Evolutionary conservation across 2,797 vertebrate genomes (phyloP).

Genomic region (Tragopan temminckii): DNA sequence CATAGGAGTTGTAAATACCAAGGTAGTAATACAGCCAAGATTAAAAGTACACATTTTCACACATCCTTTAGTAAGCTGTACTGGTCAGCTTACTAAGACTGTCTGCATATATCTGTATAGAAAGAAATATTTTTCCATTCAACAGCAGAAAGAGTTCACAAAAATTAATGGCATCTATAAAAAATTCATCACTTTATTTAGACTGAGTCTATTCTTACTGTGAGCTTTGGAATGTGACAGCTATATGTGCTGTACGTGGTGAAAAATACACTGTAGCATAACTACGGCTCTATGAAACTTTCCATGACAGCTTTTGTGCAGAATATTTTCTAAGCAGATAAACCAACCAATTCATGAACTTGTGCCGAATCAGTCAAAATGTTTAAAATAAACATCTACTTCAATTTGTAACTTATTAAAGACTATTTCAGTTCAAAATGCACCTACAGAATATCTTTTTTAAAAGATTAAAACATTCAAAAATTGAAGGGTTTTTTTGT

Average conservation of each 20-base stretch:
- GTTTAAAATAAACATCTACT: background rate
- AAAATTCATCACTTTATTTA: constrained; percentile 56
- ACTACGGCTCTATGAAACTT: background rate
- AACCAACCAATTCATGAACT: background rate
- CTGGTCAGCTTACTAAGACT: constrained; percentile 27
- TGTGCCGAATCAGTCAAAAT: background rate
- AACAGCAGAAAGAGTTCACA: constrained; percentile 51
- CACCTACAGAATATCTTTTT: background rate
- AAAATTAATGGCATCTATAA: constrained; percentile 67
- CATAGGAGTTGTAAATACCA: constrained; percentile 26
- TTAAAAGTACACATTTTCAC: constrained; percentile 24
- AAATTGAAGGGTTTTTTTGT: background rate
- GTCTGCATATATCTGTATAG: background rate
- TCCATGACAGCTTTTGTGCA: background rate
- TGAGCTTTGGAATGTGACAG: constrained; percentile 41
- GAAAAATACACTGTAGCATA: background rate
- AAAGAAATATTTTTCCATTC: constrained; percentile 46
- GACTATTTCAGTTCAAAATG: background rate
- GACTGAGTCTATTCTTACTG: constrained; percentile 6
- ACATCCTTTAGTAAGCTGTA: background rate
- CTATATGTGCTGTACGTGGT: background rate
- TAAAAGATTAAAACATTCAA: background rate
- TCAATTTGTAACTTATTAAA: background rate
- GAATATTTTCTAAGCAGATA: background rate
- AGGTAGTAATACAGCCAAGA: background rate